Base-by-base conservation (phyloP, 2,888 invertebrate genomes). In the Pachydiplax longipennis region DNA sequence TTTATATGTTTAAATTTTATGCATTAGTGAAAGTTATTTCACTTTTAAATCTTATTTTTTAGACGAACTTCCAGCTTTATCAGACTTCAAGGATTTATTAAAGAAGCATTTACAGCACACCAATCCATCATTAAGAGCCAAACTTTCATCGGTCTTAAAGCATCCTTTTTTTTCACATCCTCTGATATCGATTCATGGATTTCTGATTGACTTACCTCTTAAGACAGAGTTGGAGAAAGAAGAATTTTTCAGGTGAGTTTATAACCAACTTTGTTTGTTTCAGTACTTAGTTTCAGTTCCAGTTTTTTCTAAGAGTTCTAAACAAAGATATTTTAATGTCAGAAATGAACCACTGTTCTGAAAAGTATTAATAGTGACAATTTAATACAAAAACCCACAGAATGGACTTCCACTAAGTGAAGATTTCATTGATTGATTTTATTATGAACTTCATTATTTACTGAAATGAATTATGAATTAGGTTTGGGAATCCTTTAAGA, bases 131-230 rank as follows among this genome's bases (percentile, higher is more conserved):
- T 94, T 95, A 92, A 95, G 98, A 91, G 97, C 97, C 5, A 95
- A 95, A 13, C 87, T 87, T 35, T 37, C 61, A n/a, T 65, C 31
- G 3, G 35, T 65, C 12, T 94, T 97, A 3, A 94, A 95, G 90
- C 97, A 98, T 94, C 95, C 96, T 82, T 97, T 97, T 94, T 98
- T 97, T 93, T 97, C 97, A 92, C 97, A 98, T 93, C 97, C 98
- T 93, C 98, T 98, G 93, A 96, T 98, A 91, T 95, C 95, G 37
- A 97, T 98, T 92, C 96, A 98, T 93, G 96, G 97, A 92, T 98
- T 98, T 94, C 94, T 98, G 0, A 96, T 96, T 92, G 97, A 97
- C 93, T 94, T 98, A 90, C 97, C 98, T 0, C 93, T 98, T 65
- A 98, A 98, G 93, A 95, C 95, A 91, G 96, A 97, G 92, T 94